Evolutionary conservation across 2,113 vertebrate species (phyloP).

Genomic region (Lutjanus erythropterus): DNA sequence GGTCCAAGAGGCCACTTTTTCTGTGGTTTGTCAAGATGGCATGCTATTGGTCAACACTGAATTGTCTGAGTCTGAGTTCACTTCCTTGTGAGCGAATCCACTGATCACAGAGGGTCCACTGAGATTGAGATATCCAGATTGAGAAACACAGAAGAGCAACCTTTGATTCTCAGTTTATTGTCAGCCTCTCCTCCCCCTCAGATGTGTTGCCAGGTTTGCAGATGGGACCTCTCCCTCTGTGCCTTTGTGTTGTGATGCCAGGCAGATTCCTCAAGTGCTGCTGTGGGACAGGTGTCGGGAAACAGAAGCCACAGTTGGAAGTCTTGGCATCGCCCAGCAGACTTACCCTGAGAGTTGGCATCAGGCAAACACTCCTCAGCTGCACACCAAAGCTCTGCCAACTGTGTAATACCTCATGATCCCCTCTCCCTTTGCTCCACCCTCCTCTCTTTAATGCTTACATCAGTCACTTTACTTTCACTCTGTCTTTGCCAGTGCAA

Average conservation of each 20-base stretch:
- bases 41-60: background rate
- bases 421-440: background rate
- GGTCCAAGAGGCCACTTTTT: too few species aligned
- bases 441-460: background rate
- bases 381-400: slow-evolving; percentile 32
- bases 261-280: slow-evolving; percentile 43
- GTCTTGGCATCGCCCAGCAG: slow-evolving; percentile 27
- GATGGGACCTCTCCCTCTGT: slow-evolving; percentile 34
- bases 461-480: slow-evolving; percentile 13
- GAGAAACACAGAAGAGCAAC: background rate
- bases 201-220: slow-evolving; percentile 56
- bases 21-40: background rate
- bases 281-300: slow-evolving; percentile 58
- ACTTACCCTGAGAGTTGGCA: slow-evolving; percentile 50
- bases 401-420: slow-evolving; percentile 39
- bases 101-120: background rate
- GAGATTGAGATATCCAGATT: background rate
- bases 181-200: background rate
- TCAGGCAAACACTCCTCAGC: slow-evolving; percentile 32
- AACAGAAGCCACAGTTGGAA: slow-evolving; percentile 37
- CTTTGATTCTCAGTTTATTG: background rate
- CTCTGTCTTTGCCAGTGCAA: background rate
- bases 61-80: background rate
- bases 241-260: slow-evolving; percentile 47
- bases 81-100: background rate